These are phyloP conservation scores for Aricia agestis DNA, from an alignment of 1,140 invertebrate species.

Conservation along the genomic window DNA sequence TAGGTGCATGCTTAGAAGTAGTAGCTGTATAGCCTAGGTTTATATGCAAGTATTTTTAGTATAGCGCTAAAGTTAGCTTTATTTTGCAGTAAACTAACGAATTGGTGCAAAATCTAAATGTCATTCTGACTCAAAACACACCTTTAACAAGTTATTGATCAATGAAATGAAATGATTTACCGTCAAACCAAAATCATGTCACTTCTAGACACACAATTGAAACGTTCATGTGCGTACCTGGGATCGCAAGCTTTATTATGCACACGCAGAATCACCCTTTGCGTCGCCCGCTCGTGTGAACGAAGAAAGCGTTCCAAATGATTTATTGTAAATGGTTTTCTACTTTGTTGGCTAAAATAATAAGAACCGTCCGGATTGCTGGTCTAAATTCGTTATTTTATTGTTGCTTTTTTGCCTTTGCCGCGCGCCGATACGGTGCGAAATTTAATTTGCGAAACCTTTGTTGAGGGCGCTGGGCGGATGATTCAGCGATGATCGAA, in stretches of 20 bases:
- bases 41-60: too few species aligned
- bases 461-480: constrained; percentile 33
- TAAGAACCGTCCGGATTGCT: constrained; percentile 60
- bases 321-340: constrained; percentile 76
- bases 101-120: background rate
- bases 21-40: too few species aligned
- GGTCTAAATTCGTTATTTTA: constrained; percentile 73
- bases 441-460: constrained; percentile 64
- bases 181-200: constrained; percentile 21
- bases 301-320: constrained; percentile 73
- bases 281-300: constrained; percentile 69
- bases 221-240: constrained; percentile 55
- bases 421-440: constrained; percentile 46
- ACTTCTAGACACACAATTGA: constrained; percentile 43
- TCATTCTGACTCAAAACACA: too few species aligned
- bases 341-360: constrained; percentile 76
- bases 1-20: too few species aligned
- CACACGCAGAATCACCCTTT: constrained; percentile 74
- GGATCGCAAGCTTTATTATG: constrained; percentile 72
- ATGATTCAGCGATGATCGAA: constrained; percentile 53
- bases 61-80: too few species aligned
- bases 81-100: background rate
- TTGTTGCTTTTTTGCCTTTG: constrained; percentile 63
- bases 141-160: background rate
- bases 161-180: background rate